These are phyloP conservation scores for Helarctos malayanus DNA, from an alignment of 2,797 vertebrate species.

Conservation along the genomic window DNA sequence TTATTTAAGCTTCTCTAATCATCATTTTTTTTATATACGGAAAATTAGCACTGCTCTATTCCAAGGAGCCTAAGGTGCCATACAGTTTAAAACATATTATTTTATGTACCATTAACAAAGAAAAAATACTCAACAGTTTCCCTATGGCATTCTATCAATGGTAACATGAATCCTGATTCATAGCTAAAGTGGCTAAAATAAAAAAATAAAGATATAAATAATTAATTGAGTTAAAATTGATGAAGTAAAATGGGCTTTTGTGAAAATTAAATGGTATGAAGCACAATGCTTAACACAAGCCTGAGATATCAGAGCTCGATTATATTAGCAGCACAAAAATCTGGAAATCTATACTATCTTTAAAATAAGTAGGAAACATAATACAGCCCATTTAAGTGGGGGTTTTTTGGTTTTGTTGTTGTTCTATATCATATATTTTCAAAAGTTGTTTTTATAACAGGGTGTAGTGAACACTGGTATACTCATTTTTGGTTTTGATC, in stretches of 20 bases:
- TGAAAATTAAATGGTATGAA: slow-evolving; percentile 34
- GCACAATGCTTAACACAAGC: not conserved
- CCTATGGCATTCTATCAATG: not conserved
- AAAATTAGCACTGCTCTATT: not conserved
- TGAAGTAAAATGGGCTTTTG: not conserved
- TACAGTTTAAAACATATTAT: not conserved
- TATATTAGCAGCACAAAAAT: not conserved
- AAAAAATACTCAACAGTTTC: not conserved
- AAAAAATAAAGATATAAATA: not conserved
- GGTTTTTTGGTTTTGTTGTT: not conserved
- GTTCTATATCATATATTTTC: not conserved
- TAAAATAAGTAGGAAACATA: not conserved
- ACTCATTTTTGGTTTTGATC: slow-evolving; percentile 24
- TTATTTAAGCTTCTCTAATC: not conserved
- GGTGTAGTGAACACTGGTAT: not conserved
- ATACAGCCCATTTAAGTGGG: not conserved
- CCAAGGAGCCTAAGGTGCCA: not conserved
- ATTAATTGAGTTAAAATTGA: not conserved
- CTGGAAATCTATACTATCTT: not conserved
- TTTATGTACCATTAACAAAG: slow-evolving; percentile 4
- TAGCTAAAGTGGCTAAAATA: not conserved
- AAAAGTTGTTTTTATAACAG: slow-evolving; percentile 9
- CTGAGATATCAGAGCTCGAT: not conserved
- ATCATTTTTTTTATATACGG: not conserved
- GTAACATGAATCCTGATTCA: not conserved